A percentile compares a stretch with the other conserved stretches of the same genome.
Evolutionary conservation across 1,140 invertebrate genomes (phyloP).

Genomic region (Teleogryllus occipitalis): DNA sequence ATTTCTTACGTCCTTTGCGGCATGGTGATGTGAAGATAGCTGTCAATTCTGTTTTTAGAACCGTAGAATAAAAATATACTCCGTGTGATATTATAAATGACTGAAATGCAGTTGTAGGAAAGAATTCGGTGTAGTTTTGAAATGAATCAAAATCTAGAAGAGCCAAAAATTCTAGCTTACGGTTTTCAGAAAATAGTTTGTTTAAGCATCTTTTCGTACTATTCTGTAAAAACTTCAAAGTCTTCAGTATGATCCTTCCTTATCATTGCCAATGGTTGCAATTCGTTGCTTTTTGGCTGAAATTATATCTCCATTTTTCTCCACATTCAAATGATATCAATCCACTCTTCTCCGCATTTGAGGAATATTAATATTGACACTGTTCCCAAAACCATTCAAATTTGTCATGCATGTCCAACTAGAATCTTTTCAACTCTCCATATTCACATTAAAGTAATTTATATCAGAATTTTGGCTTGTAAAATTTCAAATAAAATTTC

Average conservation of each 20-base stretch:
- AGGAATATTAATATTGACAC: background rate
- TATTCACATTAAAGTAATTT: background rate
- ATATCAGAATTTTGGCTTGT: background rate
- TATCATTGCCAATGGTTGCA: background rate
- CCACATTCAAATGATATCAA: too few relatives aligned
- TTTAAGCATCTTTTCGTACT: background rate
- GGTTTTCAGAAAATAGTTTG: background rate
- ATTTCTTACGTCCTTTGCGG: background rate
- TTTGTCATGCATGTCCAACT: background rate
- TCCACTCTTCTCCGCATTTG: too few relatives aligned
- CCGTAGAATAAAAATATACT: background rate
- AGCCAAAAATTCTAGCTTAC: background rate
- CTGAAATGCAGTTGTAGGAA: background rate
- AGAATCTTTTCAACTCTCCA: background rate
- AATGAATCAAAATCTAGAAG: conserved; percentile 2
- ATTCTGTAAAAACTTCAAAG: background rate
- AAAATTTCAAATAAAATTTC: background rate
- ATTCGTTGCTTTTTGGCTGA: background rate
- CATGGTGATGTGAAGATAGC: background rate
- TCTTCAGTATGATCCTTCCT: background rate
- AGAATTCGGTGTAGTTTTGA: background rate
- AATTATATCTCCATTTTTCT: background rate
- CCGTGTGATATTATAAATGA: background rate
- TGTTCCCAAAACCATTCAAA: background rate
- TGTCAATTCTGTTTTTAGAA: background rate